Evolutionary conservation across 2,113 vertebrate species (phyloP), one percentile per base, ranked within the genome.

Genomic region (Gadus chalcogrammus): DNA sequence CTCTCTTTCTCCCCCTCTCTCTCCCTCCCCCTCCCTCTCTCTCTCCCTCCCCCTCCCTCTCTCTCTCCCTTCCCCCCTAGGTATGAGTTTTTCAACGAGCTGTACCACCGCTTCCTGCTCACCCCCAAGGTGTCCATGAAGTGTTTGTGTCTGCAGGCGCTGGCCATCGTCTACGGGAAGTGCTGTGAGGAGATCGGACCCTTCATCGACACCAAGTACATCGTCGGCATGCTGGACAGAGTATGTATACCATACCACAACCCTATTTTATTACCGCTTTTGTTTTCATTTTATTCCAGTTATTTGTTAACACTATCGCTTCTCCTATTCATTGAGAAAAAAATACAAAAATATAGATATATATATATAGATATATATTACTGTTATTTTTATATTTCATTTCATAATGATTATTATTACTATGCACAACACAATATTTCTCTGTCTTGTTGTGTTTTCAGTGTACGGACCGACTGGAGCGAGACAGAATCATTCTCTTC

Each of bases 51-150:
- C 42, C 12, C 42, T 38, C 13, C 24, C 38, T 42, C 38, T 42
- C 38, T 48, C 13, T 38, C 17, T 56, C 56, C 63, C 6, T 75
- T 42, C 74, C 48, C 52, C 38, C 8, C 20, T 62, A 99, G 97
- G 68, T 97, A 98, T 0, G 97, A 99, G 83, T 99, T 99, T 89
- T 99, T 99, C 89, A 99, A 99, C 80, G 97, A 99, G 22, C 95
- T 99, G 58, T 99, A 99, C 86, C 97, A 99, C 80, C 97, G 97
- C 61, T 99, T 99, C 83, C 91, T 99, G 86, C 95, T 99, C 18
- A 99, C 97, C 5, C 97, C 97, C 66, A 99, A 99, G 94, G 94
- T 98, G 66, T 92, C 93, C 74, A 99, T 99, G 97, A 99, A 99
- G 91, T 99, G 97, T 86, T 89, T 99, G 74, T 99, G 97, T 89